These are phyloP conservation scores for Callorhinus ursinus DNA, from an alignment of 2,113 vertebrate genomes.

Conservation along the genomic window DNA sequence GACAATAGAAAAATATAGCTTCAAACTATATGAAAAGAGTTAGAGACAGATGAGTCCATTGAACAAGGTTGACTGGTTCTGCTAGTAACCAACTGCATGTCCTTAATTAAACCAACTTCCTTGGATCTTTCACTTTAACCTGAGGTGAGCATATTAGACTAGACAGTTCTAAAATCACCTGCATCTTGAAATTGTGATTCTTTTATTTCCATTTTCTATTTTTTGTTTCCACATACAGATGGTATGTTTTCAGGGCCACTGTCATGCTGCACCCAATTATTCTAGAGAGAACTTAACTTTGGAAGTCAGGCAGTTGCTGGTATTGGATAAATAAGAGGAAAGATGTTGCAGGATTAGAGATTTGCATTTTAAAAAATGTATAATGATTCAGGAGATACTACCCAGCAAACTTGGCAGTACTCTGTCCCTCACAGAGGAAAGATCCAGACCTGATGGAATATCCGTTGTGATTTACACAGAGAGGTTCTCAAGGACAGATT, in stretches of 20 bases:
- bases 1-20: background rate
- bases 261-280: background rate
- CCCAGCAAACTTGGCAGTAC: background rate
- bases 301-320: background rate
- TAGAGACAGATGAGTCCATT: background rate
- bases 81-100: background rate
- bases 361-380: background rate
- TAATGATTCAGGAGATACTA: background rate
- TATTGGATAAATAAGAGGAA: background rate
- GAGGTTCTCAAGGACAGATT: background rate
- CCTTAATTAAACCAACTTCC: background rate
- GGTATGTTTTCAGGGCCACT: background rate
- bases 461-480: background rate
- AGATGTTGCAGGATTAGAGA: background rate
- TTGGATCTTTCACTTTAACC: background rate
- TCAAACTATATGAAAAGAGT: background rate
- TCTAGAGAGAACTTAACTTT: background rate
- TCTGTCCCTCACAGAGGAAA: background rate
- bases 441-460: background rate
- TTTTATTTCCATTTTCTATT: background rate
- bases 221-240: background rate
- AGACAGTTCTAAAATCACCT: background rate
- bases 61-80: background rate
- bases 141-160: background rate
- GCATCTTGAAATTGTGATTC: background rate